Evolutionary conservation across 2,797 vertebrate genomes (phyloP).

Genomic region (Allobates femoralis): DNA sequence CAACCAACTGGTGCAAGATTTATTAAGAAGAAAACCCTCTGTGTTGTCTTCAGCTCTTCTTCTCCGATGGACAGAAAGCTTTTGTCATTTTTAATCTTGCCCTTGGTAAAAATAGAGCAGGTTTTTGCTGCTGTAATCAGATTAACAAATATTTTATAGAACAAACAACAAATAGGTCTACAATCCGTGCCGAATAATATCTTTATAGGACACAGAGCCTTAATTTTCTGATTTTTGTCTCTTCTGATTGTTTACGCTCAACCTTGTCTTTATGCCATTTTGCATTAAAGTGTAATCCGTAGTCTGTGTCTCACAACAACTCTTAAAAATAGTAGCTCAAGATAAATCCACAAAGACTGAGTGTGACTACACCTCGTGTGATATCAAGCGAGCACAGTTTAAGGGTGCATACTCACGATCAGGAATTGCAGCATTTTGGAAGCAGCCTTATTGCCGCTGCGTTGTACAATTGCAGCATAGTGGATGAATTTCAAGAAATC

Average conservation of each 20-base stretch:
- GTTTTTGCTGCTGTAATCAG: constrained; percentile 3
- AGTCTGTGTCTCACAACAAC: too few species aligned
- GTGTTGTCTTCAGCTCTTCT: constrained; percentile 8
- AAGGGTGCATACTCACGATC: too few species aligned
- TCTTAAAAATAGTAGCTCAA: too few species aligned
- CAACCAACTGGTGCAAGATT: constrained; percentile 50
- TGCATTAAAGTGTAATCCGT: too few species aligned
- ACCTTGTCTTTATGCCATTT: too few species aligned
- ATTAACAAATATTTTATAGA: not conserved
- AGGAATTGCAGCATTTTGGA: too few species aligned
- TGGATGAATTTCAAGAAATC: too few species aligned
- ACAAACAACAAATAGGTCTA: not conserved
- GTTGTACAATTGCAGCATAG: too few species aligned
- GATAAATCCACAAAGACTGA: too few species aligned
- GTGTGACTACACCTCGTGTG: too few species aligned
- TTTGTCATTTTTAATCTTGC: constrained; percentile 12
- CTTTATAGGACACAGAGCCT: not conserved
- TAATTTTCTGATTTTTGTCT: not conserved
- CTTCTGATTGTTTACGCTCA: not conserved
- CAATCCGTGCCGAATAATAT: not conserved
- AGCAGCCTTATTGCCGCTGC: too few species aligned
- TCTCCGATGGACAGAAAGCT: constrained; percentile 3
- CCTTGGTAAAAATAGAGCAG: not conserved
- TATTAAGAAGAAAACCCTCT: constrained; percentile 17
- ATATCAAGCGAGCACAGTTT: too few species aligned